phyloP scores from a whole-genome alignment of 2,113 vertebrate genomes.

The Arizona elegans region DNA sequence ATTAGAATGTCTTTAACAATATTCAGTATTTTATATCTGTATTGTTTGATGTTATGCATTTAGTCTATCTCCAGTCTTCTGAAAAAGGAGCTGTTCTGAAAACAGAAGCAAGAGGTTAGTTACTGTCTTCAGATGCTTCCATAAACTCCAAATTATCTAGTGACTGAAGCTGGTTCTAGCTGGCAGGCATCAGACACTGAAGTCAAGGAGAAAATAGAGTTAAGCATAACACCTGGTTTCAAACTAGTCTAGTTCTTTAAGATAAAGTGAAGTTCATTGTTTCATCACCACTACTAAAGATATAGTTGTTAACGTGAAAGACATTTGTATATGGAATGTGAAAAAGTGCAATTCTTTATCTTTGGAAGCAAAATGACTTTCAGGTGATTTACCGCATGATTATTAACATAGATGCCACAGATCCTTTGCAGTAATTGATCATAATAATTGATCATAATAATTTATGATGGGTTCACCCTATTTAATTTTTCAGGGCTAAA shows the following conservation, averaged over 20 bases:
- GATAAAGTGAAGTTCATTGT: background rate
- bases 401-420: conserved; percentile 39
- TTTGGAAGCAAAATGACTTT: background rate
- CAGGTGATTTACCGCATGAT: conserved; percentile 40
- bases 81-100: conserved; percentile 36
- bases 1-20: conserved; percentile 52
- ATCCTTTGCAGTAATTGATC: conserved; percentile 33
- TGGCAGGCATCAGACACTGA: background rate
- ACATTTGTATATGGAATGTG: background rate
- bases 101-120: conserved; percentile 26
- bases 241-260: background rate
- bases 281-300: background rate
- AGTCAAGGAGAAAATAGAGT: background rate
- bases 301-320: background rate
- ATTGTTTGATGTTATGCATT: background rate
- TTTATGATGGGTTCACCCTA: conserved; percentile 41
- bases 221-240: too few species aligned
- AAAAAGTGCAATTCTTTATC: background rate
- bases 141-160: conserved; percentile 47
- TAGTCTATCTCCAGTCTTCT: conserved; percentile 29
- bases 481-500: conserved; percentile 38
- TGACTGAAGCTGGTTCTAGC: background rate
- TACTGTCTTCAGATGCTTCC: conserved; percentile 4
- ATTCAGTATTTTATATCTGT: conserved; percentile 40
- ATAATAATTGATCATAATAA: conserved; percentile 50